A percentile compares a stretch with the other conserved stretches of the same genome.
Conservation (phyloP, 2,888 invertebrate genomes). For the Galerucella pusilla region DNA sequence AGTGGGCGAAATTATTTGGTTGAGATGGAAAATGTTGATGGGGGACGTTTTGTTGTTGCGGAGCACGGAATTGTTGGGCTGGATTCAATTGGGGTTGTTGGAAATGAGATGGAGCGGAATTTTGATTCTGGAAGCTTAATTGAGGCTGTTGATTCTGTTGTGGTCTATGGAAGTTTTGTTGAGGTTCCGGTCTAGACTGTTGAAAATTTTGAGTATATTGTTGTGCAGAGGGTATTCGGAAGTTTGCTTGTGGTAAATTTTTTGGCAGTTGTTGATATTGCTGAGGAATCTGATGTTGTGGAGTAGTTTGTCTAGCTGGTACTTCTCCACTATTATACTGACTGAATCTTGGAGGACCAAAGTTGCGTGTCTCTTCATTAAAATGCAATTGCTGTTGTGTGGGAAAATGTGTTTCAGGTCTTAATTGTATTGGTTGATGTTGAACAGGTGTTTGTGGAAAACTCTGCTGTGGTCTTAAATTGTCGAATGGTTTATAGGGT, state of each 20-base stretch:
- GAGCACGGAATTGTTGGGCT: conserved; percentile 4
- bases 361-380: conserved; percentile 41
- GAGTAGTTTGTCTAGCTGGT: conserved; percentile 35
- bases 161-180: conserved; percentile 45
- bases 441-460: conserved; percentile 54
- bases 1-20: neutral
- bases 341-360: conserved; percentile 46
- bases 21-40: neutral
- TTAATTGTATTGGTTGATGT: conserved; percentile 54
- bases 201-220: conserved; percentile 54
- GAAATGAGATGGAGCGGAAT: conserved; percentile 7
- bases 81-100: conserved; percentile 6
- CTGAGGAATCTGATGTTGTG: conserved; percentile 29
- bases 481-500: conserved; percentile 59
- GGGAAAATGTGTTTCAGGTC: conserved; percentile 68
- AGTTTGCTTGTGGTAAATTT: conserved; percentile 47
- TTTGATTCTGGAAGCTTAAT: conserved; percentile 50
- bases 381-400: conserved; percentile 55
- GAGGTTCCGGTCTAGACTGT: conserved; percentile 48
- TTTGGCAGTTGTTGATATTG: conserved; percentile 29
- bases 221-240: conserved; percentile 51
- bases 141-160: conserved; percentile 46
- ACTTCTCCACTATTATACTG: conserved; percentile 49
- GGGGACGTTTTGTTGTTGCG: neutral
- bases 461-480: conserved; percentile 42